phyloP scores from a whole-genome alignment of 2,113 vertebrate genomes.

The Elgaria multicarinata region DNA sequence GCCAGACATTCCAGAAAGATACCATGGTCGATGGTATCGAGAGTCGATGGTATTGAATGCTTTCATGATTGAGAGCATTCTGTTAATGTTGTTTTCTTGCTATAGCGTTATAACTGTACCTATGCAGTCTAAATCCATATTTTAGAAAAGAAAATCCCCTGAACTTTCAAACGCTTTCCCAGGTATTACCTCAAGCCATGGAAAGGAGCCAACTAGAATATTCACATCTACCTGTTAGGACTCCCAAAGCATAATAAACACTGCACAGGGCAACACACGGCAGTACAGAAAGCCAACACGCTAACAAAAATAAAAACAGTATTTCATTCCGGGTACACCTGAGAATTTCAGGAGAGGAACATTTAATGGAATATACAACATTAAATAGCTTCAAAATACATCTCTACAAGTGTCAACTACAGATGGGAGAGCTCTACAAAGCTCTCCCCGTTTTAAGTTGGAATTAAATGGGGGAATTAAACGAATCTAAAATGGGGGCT shows the following conservation, averaged over 20 bases:
- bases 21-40: too few relatives aligned
- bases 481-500: too few relatives aligned
- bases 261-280: constrained; percentile 40
- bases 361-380: neutral
- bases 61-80: constrained; percentile 42
- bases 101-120: constrained; percentile 49
- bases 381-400: neutral
- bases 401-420: neutral
- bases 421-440: neutral
- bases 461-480: too few relatives aligned
- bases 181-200: constrained; percentile 49
- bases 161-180: constrained; percentile 42
- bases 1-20: too few relatives aligned
- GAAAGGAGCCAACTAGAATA: constrained; percentile 52
- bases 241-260: constrained; percentile 46
- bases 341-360: constrained; percentile 28
- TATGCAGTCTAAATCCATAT: constrained; percentile 39
- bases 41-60: too few relatives aligned
- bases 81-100: constrained; percentile 52
- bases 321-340: constrained; percentile 12
- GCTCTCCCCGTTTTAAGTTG: neutral
- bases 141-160: constrained; percentile 42
- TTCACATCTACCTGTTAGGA: constrained; percentile 52
- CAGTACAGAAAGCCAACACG: constrained; percentile 52
- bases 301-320: constrained; percentile 41